Conservation (phyloP, 2,113 vertebrate species). For the Calyptomena viridis region DNA sequence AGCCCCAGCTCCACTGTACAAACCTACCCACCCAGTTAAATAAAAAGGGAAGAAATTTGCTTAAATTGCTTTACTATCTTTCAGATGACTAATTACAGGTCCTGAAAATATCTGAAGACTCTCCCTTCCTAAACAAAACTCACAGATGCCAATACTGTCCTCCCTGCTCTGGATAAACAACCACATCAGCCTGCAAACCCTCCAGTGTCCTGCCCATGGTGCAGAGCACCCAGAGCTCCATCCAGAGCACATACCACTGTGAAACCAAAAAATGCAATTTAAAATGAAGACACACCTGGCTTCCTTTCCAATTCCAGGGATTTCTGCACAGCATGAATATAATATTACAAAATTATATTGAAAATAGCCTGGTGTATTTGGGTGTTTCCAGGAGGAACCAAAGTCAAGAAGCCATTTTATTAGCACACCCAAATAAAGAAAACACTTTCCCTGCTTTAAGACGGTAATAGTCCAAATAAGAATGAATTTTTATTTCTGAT, state of each 20-base stretch:
- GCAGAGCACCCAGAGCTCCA: background rate
- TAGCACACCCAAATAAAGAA: background rate
- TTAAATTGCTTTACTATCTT: background rate
- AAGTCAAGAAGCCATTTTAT: background rate
- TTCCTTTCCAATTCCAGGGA: background rate
- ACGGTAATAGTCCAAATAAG: background rate
- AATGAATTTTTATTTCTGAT: background rate
- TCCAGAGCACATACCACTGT: rapidly evolving
- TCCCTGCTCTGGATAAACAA: background rate
- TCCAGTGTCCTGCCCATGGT: background rate
- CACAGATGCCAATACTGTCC: background rate
- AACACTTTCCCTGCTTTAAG: background rate
- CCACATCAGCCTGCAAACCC: background rate
- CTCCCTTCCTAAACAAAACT: background rate
- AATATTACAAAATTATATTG: background rate
- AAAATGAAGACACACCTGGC: background rate
- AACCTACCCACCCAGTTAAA: background rate
- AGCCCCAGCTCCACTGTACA: background rate
- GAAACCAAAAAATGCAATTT: background rate
- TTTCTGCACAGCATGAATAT: background rate
- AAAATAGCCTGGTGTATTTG: background rate
- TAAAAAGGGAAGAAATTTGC: background rate
- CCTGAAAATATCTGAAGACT: background rate
- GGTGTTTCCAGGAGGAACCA: background rate
- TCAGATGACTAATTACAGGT: background rate